Percentiles rank a stretch among this genome's conserved stretches.
These are phyloP conservation scores for Anthopleura sola DNA, from an alignment of 64 coral and sea anemone species.

Conservation along the genomic window DNA sequence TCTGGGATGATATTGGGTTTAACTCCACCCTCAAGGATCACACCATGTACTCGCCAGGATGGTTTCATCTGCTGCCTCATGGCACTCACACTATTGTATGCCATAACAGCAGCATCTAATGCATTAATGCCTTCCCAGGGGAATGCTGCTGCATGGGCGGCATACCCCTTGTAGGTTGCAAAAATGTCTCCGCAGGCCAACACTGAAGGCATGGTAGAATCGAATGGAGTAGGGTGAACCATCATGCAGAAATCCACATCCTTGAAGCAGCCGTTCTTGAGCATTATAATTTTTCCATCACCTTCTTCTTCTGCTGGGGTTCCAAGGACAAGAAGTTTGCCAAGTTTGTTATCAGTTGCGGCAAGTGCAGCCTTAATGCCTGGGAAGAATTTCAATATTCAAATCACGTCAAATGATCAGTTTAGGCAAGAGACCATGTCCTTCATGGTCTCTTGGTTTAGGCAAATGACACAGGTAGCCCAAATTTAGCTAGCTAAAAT, in stretches of 20 bases:
- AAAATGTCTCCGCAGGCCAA: constrained; percentile 4
- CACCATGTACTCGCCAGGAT: constrained; percentile 78
- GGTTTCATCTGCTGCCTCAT: constrained; percentile 87
- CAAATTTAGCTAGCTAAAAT: too few relatives aligned
- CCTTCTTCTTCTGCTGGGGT: constrained; percentile 84
- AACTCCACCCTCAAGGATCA: constrained; percentile 63
- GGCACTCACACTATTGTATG: constrained; percentile 53
- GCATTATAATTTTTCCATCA: constrained; percentile 77
- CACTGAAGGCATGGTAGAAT: constrained; percentile 30
- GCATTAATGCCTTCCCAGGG: constrained; percentile 81
- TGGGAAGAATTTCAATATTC: neutral
- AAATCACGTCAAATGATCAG: too few relatives aligned
- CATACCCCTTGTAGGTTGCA: constrained; percentile 60
- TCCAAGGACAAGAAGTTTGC: constrained; percentile 58
- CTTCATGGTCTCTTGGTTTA: too few relatives aligned
- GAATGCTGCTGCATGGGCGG: constrained; percentile 59
- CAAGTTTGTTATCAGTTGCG: constrained; percentile 31
- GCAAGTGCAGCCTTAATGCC: constrained; percentile 49
- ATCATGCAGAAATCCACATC: constrained; percentile 85
- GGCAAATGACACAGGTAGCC: too few relatives aligned
- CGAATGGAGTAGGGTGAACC: constrained; percentile 64
- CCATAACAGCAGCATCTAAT: constrained; percentile 75
- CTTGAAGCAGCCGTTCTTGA: constrained; percentile 83
- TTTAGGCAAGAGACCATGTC: too few relatives aligned
- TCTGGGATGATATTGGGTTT: constrained; percentile 71